Conservation (phyloP, 2,888 invertebrate genomes). For the Gibbula magus region DNA sequence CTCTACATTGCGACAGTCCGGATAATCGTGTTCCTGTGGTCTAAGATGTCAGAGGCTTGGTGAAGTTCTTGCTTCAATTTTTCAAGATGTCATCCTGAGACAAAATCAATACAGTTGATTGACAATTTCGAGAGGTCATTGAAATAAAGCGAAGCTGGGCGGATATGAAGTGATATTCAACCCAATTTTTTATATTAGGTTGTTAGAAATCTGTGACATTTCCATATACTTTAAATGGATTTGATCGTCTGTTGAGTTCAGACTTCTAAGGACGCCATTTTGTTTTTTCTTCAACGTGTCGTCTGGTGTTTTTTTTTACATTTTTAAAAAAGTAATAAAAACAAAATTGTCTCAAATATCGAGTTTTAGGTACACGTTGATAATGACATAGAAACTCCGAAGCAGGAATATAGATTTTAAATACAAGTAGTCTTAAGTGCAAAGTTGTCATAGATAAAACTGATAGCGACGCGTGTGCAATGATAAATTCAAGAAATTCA, state of each 20-base stretch:
- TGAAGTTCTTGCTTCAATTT: not conserved
- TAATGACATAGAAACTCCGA: no score
- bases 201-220: conserved; percentile 1
- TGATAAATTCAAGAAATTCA: no score
- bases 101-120: not conserved
- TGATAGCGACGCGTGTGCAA: no score
- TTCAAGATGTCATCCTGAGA: conserved; percentile 5
- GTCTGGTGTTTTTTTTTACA: no score
- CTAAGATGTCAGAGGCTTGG: not conserved
- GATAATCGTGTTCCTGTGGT: not conserved
- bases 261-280: not conserved
- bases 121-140: conserved; percentile 13
- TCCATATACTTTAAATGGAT: not conserved
- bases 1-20: not conserved
- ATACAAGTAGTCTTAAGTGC: no score
- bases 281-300: not conserved
- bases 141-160: not conserved
- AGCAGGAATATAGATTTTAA: no score
- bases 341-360: no score
- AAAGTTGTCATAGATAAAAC: no score
- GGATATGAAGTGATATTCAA: conserved; percentile 8
- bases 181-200: conserved; percentile 2
- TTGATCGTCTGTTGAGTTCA: not conserved
- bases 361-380: no score
- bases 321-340: no score